A percentile compares a stretch with the other conserved stretches of the same genome.
These are phyloP conservation scores for Limenitis arthemis DNA, from an alignment of 2,888 invertebrate genomes.

Conservation along the genomic window DNA sequence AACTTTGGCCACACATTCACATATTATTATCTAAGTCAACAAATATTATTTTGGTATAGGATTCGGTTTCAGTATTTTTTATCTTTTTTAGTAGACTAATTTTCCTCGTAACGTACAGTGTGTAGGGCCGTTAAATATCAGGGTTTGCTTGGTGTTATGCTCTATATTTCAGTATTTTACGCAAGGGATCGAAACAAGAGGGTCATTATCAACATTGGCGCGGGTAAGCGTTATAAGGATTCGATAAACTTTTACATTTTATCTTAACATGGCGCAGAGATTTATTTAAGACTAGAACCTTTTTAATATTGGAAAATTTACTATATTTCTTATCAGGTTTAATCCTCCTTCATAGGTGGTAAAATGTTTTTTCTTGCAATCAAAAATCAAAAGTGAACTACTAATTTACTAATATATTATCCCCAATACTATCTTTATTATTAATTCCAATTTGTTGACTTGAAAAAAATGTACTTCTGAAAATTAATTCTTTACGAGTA, in stretches of 20 bases:
- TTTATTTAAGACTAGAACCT: slow-evolving; percentile 6
- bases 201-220: slow-evolving; percentile 22
- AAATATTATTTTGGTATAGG: background rate
- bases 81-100: background rate
- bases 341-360: too few relatives aligned
- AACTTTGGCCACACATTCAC: too few relatives aligned
- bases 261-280: slow-evolving; percentile 10
- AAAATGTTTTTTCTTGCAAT: too few relatives aligned
- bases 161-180: slow-evolving; percentile 22
- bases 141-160: slow-evolving; percentile 7
- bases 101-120: slow-evolving; percentile 4
- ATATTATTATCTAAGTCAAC: too few relatives aligned
- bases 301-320: background rate
- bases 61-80: background rate
- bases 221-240: slow-evolving; percentile 14
- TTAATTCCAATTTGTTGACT: too few relatives aligned
- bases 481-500: too few relatives aligned
- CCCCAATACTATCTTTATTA: too few relatives aligned
- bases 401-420: too few relatives aligned
- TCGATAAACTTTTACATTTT: slow-evolving; percentile 18
- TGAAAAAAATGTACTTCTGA: too few relatives aligned
- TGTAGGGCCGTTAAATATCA: slow-evolving; percentile 10
- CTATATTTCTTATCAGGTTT: too few relatives aligned
- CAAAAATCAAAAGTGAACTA: too few relatives aligned
- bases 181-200: slow-evolving; percentile 19